Conservation (phyloP, 2,797 vertebrate species). For the Cyclura pinguis region DNA sequence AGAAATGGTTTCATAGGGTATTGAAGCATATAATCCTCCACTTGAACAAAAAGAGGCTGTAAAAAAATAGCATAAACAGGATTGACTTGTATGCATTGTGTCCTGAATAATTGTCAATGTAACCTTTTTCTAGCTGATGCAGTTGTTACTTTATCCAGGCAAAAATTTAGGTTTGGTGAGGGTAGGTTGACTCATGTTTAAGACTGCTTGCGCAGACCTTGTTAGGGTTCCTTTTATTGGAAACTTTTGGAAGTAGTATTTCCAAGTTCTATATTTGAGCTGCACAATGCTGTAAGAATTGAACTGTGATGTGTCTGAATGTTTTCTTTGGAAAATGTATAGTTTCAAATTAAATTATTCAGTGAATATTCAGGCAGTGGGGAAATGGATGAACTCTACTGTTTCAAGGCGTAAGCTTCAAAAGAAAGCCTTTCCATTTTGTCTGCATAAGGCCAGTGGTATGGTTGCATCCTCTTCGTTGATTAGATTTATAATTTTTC, state of each 20-base stretch:
- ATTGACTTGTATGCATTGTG: neutral
- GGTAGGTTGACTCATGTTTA: neutral
- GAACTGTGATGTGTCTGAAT: neutral
- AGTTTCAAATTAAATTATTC: constrained; percentile 14
- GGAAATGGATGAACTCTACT: neutral
- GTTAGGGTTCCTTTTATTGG: too few relatives aligned
- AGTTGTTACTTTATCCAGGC: neutral
- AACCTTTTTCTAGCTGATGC: neutral
- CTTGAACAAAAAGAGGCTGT: neutral
- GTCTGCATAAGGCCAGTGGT: neutral
- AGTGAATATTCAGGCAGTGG: neutral
- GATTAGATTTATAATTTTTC: constrained; percentile 9
- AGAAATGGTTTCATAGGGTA: constrained; percentile 5
- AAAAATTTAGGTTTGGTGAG: neutral
- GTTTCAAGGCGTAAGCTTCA: neutral
- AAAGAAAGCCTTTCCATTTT: neutral
- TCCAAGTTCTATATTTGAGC: neutral
- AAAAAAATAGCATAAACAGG: constrained; percentile 19
- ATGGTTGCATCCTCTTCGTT: neutral
- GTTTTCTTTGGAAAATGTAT: neutral
- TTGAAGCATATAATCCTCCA: neutral
- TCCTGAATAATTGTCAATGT: constrained; percentile 10
- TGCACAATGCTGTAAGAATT: neutral
- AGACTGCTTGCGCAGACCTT: too few relatives aligned
- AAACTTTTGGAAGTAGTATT: too few relatives aligned